These are phyloP conservation scores for Thamnophis elegans DNA, from an alignment of 2,797 vertebrate species.

Conservation along the genomic window DNA sequence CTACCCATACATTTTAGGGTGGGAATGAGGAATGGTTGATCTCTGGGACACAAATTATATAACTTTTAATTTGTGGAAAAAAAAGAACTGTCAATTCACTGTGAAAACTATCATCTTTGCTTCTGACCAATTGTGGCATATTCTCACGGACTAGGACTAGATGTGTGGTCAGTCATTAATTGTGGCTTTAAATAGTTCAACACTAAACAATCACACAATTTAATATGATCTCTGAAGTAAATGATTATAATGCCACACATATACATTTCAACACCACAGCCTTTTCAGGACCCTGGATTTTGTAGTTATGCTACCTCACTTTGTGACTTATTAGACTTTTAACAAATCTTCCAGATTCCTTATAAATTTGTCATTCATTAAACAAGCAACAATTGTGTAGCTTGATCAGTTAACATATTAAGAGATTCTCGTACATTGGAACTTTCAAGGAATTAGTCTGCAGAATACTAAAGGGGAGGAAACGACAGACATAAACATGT, in stretches of 20 bases:
- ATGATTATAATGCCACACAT: not conserved
- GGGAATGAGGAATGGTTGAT: not conserved
- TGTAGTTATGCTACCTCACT: not conserved
- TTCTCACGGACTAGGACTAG: not conserved
- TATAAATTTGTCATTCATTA: not conserved
- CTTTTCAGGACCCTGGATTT: not conserved
- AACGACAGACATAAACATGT: constrained; percentile 45
- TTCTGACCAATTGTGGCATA: not conserved
- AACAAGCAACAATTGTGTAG: constrained; percentile 10
- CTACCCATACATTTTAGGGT: not conserved
- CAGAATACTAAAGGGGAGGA: constrained; percentile 45
- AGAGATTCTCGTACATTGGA: constrained; percentile 30
- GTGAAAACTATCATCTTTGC: not conserved
- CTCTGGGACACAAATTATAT: not conserved
- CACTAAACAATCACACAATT: not conserved
- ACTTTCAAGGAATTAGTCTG: constrained; percentile 23
- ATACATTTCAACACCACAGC: not conserved
- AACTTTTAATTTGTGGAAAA: not conserved
- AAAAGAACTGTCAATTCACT: not conserved
- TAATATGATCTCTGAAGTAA: not conserved
- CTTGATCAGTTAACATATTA: not conserved
- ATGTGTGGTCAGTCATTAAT: not conserved
- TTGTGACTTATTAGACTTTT: not conserved
- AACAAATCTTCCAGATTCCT: not conserved
- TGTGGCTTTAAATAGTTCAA: not conserved